These are phyloP conservation scores for Ashinkailepas kermadecensis DNA, from an alignment of 2,888 invertebrate species.

Conservation along the genomic window DNA sequence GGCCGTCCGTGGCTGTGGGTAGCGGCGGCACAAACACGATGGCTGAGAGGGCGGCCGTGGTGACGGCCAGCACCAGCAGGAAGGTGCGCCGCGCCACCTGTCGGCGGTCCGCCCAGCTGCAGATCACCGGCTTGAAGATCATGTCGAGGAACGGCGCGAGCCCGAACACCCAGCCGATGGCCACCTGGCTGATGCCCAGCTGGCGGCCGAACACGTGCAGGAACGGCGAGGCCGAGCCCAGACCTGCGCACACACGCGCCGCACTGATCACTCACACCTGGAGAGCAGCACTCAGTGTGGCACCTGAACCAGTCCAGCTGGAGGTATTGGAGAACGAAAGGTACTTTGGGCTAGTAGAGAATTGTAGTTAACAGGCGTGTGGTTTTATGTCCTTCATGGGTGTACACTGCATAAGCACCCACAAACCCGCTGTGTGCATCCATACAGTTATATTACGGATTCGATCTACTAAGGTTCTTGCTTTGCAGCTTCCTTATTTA, in stretches of 20 bases:
- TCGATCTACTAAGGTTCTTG: no score
- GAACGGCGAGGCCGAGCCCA: constrained; percentile 1
- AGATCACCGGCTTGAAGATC: neutral
- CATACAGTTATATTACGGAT: no score
- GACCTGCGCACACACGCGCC: neutral
- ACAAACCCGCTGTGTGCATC: no score
- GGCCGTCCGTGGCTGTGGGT: neutral
- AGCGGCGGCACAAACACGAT: neutral
- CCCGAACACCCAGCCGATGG: constrained; percentile 9
- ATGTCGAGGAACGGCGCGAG: constrained; percentile 6
- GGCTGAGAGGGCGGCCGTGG: neutral
- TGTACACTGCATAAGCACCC: no score
- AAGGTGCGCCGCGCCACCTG: neutral
- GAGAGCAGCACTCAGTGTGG: no score
- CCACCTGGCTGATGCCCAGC: neutral
- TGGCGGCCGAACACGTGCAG: constrained; percentile 10
- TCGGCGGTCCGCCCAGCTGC: neutral
- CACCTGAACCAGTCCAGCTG: no score
- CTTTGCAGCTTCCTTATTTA: no score
- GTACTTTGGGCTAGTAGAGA: no score
- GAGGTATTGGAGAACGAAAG: no score
- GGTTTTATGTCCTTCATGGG: no score
- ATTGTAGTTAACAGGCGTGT: no score
- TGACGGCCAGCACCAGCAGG: neutral
- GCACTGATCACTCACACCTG: no score